Base-by-base conservation (phyloP, 2,797 vertebrate genomes). In the Lophius americanus region DNA sequence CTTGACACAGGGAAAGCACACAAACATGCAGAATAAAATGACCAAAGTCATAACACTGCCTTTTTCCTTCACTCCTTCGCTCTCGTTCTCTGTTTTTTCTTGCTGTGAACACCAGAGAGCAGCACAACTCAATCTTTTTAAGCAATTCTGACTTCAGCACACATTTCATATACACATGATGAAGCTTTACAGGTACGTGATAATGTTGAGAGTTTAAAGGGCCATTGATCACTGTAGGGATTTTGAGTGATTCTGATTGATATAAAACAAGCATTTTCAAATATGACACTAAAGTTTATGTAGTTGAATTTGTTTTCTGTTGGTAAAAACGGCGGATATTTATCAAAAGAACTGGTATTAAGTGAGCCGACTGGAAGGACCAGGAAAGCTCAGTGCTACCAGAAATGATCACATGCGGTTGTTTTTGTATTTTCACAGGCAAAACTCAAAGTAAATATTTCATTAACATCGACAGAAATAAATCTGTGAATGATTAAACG, bases 21-120 rank as follows among this genome's bases (percentile, higher is more conserved):
- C 23, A 23, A 23, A 23, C 23, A 23, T 23, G 23, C 23, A 23
- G 23, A 23, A 23, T 23, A 23, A 23, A 23, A 23, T 23, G 23
- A 23, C 23, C 23, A 23, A 23, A 23, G 23, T 23, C 23, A 23
- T 23, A 23, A 23, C 23, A 23, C 23, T 2, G 23, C 23, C 23
- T 23, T 23, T 23, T 23, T 23, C 23, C 23, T 23, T 23, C 23
- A 23, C 23, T 23, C 23, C 23, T 23, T 23, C 23, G 1, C 2
- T 23, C 23, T 23, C 23, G 23, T 23, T 23, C 23, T 23, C 23
- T 23, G 23, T 23, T 23, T 59, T 44, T 48, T 58, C 51, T 66
- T 37, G 23, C 53, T 62, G 9, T 49, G 12, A 35, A 49, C 83
- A 83, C 63, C 2, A 82, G 81, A 58, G 46, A 64, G 76, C 73